A percentile compares a stretch with the other conserved stretches of the same genome.
phyloP scores from a whole-genome alignment of 2,888 invertebrate species.

The Chaitophorus viminalis region DNA sequence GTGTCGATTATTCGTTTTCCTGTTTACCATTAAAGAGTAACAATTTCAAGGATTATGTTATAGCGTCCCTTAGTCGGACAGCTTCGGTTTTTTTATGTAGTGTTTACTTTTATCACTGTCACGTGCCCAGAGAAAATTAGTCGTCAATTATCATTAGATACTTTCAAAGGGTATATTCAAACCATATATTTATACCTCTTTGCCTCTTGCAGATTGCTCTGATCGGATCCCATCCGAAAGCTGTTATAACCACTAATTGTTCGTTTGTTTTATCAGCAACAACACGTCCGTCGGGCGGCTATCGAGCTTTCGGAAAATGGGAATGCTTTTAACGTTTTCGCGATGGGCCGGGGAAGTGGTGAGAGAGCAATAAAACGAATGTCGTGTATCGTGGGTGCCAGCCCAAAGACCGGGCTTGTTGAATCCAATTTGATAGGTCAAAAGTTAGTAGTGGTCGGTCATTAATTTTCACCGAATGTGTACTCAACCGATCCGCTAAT shows the following conservation, averaged over 20 bases:
- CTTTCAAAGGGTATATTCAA: background rate
- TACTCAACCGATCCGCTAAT: constrained; percentile 38
- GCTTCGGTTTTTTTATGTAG: background rate
- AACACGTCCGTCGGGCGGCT: background rate
- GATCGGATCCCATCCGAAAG: background rate
- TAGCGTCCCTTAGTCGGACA: background rate
- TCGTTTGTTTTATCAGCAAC: constrained; percentile 1
- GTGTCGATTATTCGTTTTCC: background rate
- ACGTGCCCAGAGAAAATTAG: background rate
- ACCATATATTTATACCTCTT: background rate
- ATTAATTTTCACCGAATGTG: constrained; percentile 34
- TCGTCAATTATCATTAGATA: constrained; percentile 4
- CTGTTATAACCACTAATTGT: background rate
- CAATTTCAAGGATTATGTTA: background rate
- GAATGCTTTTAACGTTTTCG: constrained; percentile 34
- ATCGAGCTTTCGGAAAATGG: background rate
- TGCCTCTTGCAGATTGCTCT: background rate
- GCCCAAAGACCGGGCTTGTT: background rate
- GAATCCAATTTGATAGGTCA: constrained; percentile 50
- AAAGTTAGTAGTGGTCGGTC: constrained; percentile 50
- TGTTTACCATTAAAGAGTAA: background rate
- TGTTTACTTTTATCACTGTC: background rate
- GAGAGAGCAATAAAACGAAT: constrained; percentile 47
- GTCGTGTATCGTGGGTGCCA: constrained; percentile 26
- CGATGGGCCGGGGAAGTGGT: background rate